Conservation (phyloP, 92 coral and sea anemone genomes). For the Micromussa lordhowensis region DNA sequence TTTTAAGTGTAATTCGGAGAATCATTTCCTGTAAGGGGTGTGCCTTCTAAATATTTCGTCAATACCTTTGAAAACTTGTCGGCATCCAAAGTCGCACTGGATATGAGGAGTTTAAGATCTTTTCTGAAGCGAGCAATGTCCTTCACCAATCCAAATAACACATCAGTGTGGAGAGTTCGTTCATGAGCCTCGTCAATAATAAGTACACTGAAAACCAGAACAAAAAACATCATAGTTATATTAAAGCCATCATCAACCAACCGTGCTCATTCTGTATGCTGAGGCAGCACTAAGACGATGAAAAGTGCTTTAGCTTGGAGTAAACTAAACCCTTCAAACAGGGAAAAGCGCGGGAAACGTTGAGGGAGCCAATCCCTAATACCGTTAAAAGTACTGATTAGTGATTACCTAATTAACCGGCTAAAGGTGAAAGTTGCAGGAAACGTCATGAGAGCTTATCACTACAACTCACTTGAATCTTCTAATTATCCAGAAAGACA, state of each 20-base stretch:
- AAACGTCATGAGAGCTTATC: no score
- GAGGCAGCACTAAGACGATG: background rate
- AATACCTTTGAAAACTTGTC: constrained; percentile 90
- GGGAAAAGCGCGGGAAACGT: background rate
- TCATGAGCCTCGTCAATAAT: constrained; percentile 98
- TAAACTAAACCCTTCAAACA: background rate
- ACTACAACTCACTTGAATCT: no score
- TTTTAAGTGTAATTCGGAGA: no score
- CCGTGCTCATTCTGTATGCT: background rate
- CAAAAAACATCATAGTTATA: background rate
- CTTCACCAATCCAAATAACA: constrained; percentile 95
- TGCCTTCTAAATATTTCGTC: no score
- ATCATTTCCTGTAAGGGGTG: no score
- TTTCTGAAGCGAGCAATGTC: constrained; percentile 97
- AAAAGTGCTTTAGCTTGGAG: no score
- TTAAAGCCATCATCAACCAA: background rate
- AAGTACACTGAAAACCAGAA: constrained; percentile 72
- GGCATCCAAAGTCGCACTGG: constrained; percentile 98
- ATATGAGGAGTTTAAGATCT: constrained; percentile 88
- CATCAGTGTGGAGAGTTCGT: constrained; percentile 96
- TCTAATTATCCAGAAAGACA: no score
- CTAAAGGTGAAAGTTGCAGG: no score
- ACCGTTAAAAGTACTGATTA: no score
- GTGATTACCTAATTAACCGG: no score
- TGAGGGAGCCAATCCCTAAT: background rate